Evolutionary conservation across 1,140 invertebrate genomes (phyloP), one percentile per base, ranked within the genome.

Genomic region (Ptiloglossa arizonensis): DNA sequence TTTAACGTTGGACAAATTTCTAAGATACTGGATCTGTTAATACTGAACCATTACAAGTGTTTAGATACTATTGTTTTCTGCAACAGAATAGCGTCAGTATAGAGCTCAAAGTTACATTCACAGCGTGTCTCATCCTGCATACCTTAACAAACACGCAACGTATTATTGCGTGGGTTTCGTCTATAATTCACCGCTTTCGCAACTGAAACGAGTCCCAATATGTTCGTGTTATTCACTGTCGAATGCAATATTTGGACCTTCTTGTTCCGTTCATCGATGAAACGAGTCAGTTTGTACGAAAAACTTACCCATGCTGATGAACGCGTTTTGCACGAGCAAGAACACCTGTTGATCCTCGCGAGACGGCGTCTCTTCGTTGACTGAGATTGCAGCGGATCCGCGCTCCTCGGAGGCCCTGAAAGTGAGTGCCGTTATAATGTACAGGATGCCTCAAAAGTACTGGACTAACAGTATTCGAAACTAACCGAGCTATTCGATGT

Each of bases 291-390:
- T 6, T 41, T 59, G n/a, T 68, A 19, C 32, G 32, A 38, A 44
- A 67, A 56, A 87, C 86, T 87, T 74, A 87, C 86, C 83, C 86
- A 87, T 87, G 82, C 75, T 83, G 80, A 71, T 59, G 48, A 60
- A 52, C 19, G 59, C 73, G n/a, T 48, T 56, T 27, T 63, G 13
- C 60, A 67, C 48, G 27, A 35, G 22, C 15, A 56, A 29, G 54
- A 78, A 24, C 81, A 77, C 71, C 68, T 84, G 75, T 83, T 85
- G 83, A 87, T 81, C 86, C 67, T 83, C 79, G 27, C 79, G 66
- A 87, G 78, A 69, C 83, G 67, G 63, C 78, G 86, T 87, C 83
- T 77, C 71, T 74, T 85, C 75, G 69, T 87, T 73, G 72, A 87
- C 86, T 87, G 81, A 87, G 60, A 46, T 52, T 57, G 50, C 71